These are phyloP conservation scores for Asbolus verrucosus DNA, from an alignment of 1,140 invertebrate species.

Conservation along the genomic window DNA sequence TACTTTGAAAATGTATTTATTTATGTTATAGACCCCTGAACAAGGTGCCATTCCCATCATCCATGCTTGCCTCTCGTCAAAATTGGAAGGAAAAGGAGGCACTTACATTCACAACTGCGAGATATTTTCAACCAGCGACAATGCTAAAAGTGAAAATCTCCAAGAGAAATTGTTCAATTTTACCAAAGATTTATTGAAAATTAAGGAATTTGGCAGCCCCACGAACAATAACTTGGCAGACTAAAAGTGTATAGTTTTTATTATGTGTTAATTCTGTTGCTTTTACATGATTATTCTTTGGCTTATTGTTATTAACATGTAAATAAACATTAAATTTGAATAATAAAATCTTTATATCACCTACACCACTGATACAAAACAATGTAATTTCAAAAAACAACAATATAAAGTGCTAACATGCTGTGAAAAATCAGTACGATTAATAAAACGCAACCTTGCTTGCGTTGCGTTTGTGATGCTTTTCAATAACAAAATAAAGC, in stretches of 20 bases:
- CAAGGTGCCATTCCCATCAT: slow-evolving; percentile 81
- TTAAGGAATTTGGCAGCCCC: slow-evolving; percentile 64
- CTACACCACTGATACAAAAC: slow-evolving; percentile 45
- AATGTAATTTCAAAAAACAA: slow-evolving; percentile 24
- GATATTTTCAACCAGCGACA: slow-evolving; percentile 60
- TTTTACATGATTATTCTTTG: slow-evolving; percentile 46
- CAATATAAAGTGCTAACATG: slow-evolving; percentile 9
- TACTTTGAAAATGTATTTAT: slow-evolving; percentile 64
- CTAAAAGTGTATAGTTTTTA: slow-evolving; percentile 29
- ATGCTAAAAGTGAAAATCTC: slow-evolving; percentile 59
- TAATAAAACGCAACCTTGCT: slow-evolving; percentile 18
- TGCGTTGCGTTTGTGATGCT: slow-evolving; percentile 15
- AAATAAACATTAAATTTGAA: slow-evolving; percentile 32
- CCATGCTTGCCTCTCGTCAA: slow-evolving; percentile 77
- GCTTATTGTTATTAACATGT: slow-evolving; percentile 44
- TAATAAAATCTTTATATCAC: slow-evolving; percentile 29
- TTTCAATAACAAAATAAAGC: slow-evolving; percentile 5
- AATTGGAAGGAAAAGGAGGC: slow-evolving; percentile 79
- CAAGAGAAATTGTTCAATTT: slow-evolving; percentile 67
- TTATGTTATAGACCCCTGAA: slow-evolving; percentile 73
- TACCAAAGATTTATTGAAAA: slow-evolving; percentile 66
- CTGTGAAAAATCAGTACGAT: slow-evolving; percentile 7
- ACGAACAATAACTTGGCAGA: neutral
- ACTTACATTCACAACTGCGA: slow-evolving; percentile 80
- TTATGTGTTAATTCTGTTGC: slow-evolving; percentile 37